A percentile compares a stretch with the other conserved stretches of the same genome.
phyloP scores from a whole-genome alignment of 2,113 vertebrate species.

The Etheostoma spectabile region DNA sequence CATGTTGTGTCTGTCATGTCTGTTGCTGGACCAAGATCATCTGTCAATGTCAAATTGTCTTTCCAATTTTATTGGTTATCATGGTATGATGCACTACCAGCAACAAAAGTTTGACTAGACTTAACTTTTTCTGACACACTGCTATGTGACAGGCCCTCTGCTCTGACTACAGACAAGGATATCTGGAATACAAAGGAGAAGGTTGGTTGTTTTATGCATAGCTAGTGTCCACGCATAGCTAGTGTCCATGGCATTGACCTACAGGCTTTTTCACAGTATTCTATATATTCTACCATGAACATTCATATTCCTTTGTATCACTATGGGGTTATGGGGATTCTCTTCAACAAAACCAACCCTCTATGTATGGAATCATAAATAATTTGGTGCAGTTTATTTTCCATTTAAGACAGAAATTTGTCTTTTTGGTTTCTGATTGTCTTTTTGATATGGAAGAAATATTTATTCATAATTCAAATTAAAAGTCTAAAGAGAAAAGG shows the following conservation, averaged over 20 bases:
- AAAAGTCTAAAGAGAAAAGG: no score
- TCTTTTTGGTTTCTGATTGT: neutral
- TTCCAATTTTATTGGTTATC: neutral
- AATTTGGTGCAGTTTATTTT: neutral
- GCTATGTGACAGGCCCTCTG: conserved; percentile 8
- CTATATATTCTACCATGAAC: neutral
- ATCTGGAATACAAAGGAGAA: neutral
- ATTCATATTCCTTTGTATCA: neutral
- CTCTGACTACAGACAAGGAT: neutral
- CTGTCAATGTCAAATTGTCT: conserved; percentile 14
- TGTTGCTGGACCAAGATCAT: conserved; percentile 5
- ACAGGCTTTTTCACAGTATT: neutral
- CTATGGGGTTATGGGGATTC: neutral
- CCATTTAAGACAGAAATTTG: neutral
- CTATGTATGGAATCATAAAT: neutral
- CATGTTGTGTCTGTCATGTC: neutral
- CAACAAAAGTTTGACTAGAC: neutral
- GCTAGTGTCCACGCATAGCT: neutral
- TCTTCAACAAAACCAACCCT: neutral
- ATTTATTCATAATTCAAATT: no score
- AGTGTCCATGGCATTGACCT: neutral
- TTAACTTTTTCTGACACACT: neutral
- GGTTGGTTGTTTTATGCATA: conserved; percentile 1
- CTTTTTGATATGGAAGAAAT: neutral
- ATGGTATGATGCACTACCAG: neutral